Percentiles rank a stretch among this genome's conserved stretches.
phyloP scores from a whole-genome alignment of 2,113 vertebrate genomes.

The Gymnogyps californianus region DNA sequence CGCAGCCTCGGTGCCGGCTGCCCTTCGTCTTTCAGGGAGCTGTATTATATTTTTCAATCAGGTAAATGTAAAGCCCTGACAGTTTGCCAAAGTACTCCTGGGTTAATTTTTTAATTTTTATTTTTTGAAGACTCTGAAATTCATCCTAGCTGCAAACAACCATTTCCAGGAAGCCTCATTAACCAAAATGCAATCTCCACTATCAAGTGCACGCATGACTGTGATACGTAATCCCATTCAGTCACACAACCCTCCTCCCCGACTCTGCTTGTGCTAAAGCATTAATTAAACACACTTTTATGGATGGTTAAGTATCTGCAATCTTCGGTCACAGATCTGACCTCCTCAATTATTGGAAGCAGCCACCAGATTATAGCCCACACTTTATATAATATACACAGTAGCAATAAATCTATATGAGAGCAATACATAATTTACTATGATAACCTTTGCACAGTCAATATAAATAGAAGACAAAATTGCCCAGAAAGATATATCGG shows the following conservation, averaged over 20 bases:
- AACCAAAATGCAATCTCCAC: background rate
- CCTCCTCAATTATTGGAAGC: constrained; percentile 30
- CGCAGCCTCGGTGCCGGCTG: rapidly evolving
- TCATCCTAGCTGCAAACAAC: constrained; percentile 73
- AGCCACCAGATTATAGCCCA: background rate
- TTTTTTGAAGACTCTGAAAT: constrained; percentile 59
- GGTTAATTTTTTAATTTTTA: constrained; percentile 15
- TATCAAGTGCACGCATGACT: background rate
- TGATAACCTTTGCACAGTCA: background rate
- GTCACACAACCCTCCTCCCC: background rate
- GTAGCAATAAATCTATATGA: background rate
- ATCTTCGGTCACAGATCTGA: constrained; percentile 26
- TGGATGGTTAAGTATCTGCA: constrained; percentile 21
- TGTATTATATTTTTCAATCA: background rate
- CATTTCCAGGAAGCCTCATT: constrained; percentile 70
- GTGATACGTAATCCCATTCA: background rate
- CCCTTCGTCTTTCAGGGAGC: background rate
- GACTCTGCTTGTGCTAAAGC: background rate
- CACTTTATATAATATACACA: background rate
- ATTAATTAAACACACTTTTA: constrained; percentile 45
- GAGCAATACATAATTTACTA: background rate
- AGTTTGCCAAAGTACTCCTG: constrained; percentile 65
- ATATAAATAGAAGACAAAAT: background rate
- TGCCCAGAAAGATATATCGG: background rate
- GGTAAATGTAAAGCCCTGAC: constrained; percentile 20